Percentiles rank a stretch among this genome's conserved stretches.
These are phyloP conservation scores for Cryptoprocta ferox DNA, from an alignment of 2,797 vertebrate genomes.

Conservation along the genomic window DNA sequence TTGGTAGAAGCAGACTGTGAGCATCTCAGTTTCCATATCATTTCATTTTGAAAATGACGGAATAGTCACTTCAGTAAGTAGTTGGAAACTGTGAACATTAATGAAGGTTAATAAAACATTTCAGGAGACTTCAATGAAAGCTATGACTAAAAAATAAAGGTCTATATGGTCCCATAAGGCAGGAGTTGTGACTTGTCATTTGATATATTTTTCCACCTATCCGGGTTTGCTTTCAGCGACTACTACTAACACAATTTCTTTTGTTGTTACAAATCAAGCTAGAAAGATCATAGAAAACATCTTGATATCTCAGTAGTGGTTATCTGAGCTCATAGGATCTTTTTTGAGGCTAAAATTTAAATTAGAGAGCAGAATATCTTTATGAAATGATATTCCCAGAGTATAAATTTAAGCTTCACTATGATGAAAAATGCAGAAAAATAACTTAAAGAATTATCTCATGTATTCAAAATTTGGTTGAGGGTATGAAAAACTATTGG, in stretches of 20 bases:
- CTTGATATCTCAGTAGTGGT: not conserved
- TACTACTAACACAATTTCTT: not conserved
- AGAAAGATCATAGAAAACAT: constrained; percentile 13
- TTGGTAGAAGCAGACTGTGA: not conserved
- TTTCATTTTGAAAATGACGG: not conserved
- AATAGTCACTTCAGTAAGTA: not conserved
- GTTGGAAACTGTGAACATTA: not conserved
- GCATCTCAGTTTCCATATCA: not conserved
- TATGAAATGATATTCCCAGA: not conserved
- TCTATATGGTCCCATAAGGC: not conserved
- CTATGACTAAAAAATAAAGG: not conserved
- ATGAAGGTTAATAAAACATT: not conserved
- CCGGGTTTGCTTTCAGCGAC: not conserved
- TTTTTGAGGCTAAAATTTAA: not conserved
- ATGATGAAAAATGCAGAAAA: not conserved
- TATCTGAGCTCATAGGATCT: not conserved
- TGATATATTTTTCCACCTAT: not conserved
- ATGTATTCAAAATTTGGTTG: constrained; percentile 27
- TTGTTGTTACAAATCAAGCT: not conserved
- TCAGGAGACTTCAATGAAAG: not conserved
- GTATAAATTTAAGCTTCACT: not conserved
- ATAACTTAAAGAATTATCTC: not conserved
- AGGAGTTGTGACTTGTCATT: not conserved
- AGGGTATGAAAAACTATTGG: not conserved
- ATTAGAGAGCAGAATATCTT: not conserved